phyloP scores from a whole-genome alignment of 2,113 vertebrate genomes.

The Perca flavescens region DNA sequence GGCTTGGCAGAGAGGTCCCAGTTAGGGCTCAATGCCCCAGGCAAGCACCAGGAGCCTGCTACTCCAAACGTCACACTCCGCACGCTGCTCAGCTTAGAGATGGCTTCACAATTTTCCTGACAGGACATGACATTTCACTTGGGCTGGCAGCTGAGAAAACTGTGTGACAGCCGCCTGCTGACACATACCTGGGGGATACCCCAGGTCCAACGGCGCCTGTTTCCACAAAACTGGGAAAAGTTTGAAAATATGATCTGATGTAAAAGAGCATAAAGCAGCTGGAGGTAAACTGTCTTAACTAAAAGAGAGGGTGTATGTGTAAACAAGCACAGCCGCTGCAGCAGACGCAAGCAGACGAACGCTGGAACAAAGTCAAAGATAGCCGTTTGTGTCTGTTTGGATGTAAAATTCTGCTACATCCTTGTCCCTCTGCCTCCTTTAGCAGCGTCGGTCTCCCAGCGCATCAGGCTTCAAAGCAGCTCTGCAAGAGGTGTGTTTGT shows the following conservation, averaged over 20 bases:
- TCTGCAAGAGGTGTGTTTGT: slow-evolving; percentile 73
- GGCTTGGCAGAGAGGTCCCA: slow-evolving; percentile 67
- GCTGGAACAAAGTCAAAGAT: slow-evolving; percentile 71
- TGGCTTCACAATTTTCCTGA: slow-evolving; percentile 81
- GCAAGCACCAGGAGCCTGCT: slow-evolving; percentile 74
- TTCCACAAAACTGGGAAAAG: slow-evolving; percentile 61
- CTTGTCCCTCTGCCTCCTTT: slow-evolving; percentile 63
- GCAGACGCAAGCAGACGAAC: slow-evolving; percentile 52
- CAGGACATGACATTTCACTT: slow-evolving; percentile 83
- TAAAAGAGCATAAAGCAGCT: slow-evolving; percentile 66
- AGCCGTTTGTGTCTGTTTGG: slow-evolving; percentile 71
- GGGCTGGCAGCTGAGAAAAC: slow-evolving; percentile 65
- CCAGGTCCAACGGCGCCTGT: slow-evolving; percentile 52
- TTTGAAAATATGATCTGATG: slow-evolving; percentile 71
- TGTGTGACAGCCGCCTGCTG: slow-evolving; percentile 70
- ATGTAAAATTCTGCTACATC: slow-evolving; percentile 72
- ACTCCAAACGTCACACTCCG: slow-evolving; percentile 61
- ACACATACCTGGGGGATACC: slow-evolving; percentile 72
- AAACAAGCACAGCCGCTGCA: slow-evolving; percentile 61
- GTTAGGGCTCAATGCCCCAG: slow-evolving; percentile 73
- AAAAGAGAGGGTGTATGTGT: slow-evolving; percentile 56
- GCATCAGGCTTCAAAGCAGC: slow-evolving; percentile 71
- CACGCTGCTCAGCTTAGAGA: slow-evolving; percentile 65
- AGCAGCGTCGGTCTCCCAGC: slow-evolving; percentile 50
- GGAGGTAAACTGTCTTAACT: slow-evolving; percentile 65